These are phyloP conservation scores for Palythoa caribaeorum DNA, from an alignment of 92 coral and sea anemone species.

Conservation along the genomic window DNA sequence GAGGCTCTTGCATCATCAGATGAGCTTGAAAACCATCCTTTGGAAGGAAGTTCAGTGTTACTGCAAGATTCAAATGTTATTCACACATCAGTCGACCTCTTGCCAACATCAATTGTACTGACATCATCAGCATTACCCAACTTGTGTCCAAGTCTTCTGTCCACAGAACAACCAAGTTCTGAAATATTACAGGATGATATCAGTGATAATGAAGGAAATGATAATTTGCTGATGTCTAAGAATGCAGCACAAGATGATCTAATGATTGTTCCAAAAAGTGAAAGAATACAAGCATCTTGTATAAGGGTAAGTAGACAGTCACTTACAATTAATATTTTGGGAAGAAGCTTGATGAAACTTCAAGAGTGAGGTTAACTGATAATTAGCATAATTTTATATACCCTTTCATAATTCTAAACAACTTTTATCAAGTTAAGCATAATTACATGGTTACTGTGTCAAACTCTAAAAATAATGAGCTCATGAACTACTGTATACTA, in stretches of 20 bases:
- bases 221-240: constrained; percentile 56
- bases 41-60: constrained; percentile 66
- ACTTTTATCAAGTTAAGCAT: not conserved
- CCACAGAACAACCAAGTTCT: constrained; percentile 33
- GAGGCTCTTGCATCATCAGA: constrained; percentile 72
- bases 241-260: constrained; percentile 66
- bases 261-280: constrained; percentile 75
- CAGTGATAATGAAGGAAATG: constrained; percentile 57
- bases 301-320: constrained; percentile 75
- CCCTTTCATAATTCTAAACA: no score
- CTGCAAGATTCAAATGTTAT: constrained; percentile 76
- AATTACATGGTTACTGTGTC: not conserved
- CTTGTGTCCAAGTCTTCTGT: constrained; percentile 58
- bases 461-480: no score
- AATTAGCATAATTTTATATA: not conserved
- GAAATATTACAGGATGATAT: constrained; percentile 38
- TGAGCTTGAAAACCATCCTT: constrained; percentile 77
- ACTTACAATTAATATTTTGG: no score
- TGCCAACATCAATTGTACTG: constrained; percentile 81
- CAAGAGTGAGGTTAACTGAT: no score
- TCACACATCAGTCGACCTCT: constrained; percentile 71
- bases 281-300: constrained; percentile 71
- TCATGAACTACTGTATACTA: no score
- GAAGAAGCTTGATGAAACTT: no score
- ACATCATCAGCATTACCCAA: constrained; percentile 79